Evolutionary conservation across 2,888 invertebrate species (phyloP).

Genomic region (Lamellibrachia satsuma): DNA sequence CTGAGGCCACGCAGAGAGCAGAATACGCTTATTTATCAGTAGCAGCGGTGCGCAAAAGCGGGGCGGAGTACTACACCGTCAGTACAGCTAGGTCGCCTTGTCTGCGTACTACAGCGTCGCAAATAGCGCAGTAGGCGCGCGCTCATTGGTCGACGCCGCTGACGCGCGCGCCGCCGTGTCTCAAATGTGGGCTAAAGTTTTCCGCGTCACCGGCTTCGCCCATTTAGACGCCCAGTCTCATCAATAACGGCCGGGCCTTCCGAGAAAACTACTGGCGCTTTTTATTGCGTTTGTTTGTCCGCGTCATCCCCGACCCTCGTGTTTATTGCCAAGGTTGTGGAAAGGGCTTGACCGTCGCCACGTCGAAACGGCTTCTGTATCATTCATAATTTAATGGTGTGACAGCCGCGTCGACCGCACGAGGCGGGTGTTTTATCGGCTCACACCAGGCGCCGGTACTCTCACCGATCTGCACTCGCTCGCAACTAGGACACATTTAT

Average conservation of each 20-base stretch:
- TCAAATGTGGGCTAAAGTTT: constrained; percentile 17
- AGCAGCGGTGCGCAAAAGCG: neutral
- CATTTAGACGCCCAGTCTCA: constrained; percentile 2
- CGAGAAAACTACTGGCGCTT: neutral
- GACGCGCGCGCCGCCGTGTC: neutral
- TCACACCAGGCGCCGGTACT: neutral
- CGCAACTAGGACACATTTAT: neutral
- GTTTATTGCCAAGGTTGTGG: neutral
- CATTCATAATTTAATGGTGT: constrained; percentile 13
- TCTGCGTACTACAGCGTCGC: constrained; percentile 12
- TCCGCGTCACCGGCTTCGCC: constrained; percentile 12
- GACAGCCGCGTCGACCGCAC: neutral
- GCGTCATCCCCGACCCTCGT: neutral
- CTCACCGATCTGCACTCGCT: constrained; percentile 10
- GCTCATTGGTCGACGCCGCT: neutral
- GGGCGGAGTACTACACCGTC: neutral
- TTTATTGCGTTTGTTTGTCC: neutral
- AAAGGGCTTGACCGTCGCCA: neutral
- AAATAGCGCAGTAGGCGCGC: neutral
- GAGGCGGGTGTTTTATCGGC: constrained; percentile 5
- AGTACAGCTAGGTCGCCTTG: neutral
- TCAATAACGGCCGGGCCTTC: neutral
- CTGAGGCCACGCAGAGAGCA: neutral
- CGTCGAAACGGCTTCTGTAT: neutral
- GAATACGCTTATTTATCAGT: constrained; percentile 12